phyloP scores from a whole-genome alignment of 2,113 vertebrate genomes.

The Campylomormyrus numenius region DNA sequence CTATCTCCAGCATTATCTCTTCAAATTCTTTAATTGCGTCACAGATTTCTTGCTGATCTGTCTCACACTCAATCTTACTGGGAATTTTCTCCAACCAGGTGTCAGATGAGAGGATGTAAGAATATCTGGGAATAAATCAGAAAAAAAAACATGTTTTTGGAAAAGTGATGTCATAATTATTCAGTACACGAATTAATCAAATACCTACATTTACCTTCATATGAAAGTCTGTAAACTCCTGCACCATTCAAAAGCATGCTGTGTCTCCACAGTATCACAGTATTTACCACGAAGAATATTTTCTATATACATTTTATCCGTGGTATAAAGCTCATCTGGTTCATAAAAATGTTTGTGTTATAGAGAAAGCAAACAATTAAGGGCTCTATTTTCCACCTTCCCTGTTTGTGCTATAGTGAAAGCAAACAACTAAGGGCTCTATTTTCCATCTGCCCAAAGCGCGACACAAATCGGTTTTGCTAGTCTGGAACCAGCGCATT shows the following conservation, averaged over 20 bases:
- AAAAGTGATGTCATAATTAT: neutral
- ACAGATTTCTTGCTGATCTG: neutral
- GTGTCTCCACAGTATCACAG: neutral
- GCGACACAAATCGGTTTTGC: no score
- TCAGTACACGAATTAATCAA: neutral
- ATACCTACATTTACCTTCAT: neutral
- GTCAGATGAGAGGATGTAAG: neutral
- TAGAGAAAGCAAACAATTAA: no score
- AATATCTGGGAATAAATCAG: neutral
- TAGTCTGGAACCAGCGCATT: no score
- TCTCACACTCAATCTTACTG: neutral
- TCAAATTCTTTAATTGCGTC: neutral
- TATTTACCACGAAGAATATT: neutral
- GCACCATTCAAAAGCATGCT: neutral
- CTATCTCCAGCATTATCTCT: neutral
- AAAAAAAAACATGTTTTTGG: neutral
- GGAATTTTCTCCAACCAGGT: slow-evolving; percentile 9
- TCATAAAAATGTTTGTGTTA: no score
- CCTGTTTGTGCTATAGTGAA: no score
- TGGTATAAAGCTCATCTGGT: neutral
- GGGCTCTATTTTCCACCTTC: neutral
- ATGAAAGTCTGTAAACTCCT: neutral
- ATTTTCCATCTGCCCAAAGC: neutral
- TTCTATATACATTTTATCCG: neutral
- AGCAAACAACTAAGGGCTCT: no score